Evolutionary conservation across 2,797 vertebrate species (phyloP).

Genomic region (Rhyacichthys aspro): DNA sequence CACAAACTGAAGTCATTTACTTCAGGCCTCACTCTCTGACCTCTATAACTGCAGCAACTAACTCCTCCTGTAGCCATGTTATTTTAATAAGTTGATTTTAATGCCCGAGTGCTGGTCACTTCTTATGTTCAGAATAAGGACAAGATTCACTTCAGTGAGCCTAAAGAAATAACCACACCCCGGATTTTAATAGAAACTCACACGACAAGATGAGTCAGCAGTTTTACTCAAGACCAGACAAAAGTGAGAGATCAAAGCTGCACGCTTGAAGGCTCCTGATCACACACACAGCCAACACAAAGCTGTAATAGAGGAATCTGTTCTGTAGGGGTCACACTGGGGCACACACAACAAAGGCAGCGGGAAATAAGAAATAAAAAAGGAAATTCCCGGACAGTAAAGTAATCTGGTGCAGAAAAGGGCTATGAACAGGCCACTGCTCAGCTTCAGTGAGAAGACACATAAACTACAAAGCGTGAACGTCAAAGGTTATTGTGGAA

Average conservation of each 20-base stretch:
- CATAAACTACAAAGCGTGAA: slow-evolving; percentile 27
- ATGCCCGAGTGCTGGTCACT: not conserved
- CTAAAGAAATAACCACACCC: slow-evolving; percentile 17
- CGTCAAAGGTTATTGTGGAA: slow-evolving; percentile 50
- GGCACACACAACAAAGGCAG: slow-evolving; percentile 67
- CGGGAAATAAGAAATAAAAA: slow-evolving; percentile 67
- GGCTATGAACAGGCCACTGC: slow-evolving; percentile 49
- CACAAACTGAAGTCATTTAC: not conserved
- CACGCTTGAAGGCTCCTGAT: slow-evolving; percentile 50
- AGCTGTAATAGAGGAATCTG: slow-evolving; percentile 43
- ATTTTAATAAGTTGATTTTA: not conserved
- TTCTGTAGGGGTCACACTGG: slow-evolving; percentile 51
- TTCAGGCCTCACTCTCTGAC: slow-evolving; percentile 21
- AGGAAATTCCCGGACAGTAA: slow-evolving; percentile 62
- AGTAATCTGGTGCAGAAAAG: slow-evolving; percentile 55
- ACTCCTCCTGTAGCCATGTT: not conserved
- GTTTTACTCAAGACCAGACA: slow-evolving; percentile 36
- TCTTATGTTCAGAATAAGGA: slow-evolving; percentile 16
- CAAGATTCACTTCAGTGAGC: slow-evolving; percentile 14
- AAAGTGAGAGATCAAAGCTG: slow-evolving; percentile 59
- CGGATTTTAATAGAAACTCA: slow-evolving; percentile 14
- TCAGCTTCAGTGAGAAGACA: slow-evolving; percentile 48
- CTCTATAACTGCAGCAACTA: not conserved
- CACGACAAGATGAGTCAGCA: slow-evolving; percentile 52
- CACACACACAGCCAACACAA: slow-evolving; percentile 22